phyloP scores from a whole-genome alignment of 2,113 vertebrate species.

The Entelurus aequoreus region DNA sequence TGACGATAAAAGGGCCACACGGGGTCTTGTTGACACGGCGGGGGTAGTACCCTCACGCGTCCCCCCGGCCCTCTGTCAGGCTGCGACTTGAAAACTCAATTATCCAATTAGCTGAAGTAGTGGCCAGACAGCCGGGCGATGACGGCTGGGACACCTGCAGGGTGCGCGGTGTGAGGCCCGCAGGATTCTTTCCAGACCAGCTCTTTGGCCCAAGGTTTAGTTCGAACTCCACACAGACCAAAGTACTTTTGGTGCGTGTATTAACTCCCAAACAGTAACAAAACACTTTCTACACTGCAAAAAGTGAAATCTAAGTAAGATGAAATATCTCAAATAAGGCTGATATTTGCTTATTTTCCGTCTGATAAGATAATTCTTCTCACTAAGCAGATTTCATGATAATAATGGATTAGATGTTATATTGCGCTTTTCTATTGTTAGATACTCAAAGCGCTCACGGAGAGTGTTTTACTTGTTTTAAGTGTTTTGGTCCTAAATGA shows the following conservation, averaged over 20 bases:
- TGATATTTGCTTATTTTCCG: no score
- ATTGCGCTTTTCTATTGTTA: no score
- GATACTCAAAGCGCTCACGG: no score
- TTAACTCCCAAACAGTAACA: no score
- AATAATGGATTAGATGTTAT: no score
- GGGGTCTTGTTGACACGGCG: conserved; percentile 27
- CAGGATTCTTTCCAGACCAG: conserved; percentile 12
- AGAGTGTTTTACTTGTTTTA: no score
- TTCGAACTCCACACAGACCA: background rate
- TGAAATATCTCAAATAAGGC: no score
- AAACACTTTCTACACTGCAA: no score
- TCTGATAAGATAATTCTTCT: no score
- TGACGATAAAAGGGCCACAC: conserved; percentile 33
- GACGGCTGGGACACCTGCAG: conserved; percentile 55
- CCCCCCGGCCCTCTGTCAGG: conserved; percentile 25
- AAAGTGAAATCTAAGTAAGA: no score
- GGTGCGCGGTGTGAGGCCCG: conserved; percentile 32
- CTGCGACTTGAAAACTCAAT: conserved; percentile 54
- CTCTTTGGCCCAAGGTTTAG: background rate
- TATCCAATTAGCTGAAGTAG: conserved; percentile 62
- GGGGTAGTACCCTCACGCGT: conserved; percentile 25
- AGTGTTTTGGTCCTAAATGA: no score
- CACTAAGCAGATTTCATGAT: no score
- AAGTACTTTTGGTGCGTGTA: background rate
- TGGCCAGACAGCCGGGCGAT: conserved; percentile 42